phyloP scores from a whole-genome alignment of 2,797 vertebrate species.

The Chrosomus eos region DNA sequence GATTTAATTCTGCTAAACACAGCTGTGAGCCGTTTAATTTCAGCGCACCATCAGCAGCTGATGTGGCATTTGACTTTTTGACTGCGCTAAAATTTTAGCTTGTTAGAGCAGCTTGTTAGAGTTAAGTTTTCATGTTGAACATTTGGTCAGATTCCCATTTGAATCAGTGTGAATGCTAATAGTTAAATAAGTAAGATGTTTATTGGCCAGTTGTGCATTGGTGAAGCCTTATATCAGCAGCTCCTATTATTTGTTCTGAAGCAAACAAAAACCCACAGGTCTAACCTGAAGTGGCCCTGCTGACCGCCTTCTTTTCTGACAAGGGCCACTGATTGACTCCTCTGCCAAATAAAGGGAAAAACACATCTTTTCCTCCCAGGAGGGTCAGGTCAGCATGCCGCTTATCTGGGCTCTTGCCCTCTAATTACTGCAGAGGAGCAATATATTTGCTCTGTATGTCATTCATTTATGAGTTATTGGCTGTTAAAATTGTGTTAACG shows the following conservation, averaged over 20 bases:
- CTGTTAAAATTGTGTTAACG: conserved; percentile 33
- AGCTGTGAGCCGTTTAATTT: conserved; percentile 48
- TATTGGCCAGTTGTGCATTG: conserved; percentile 1
- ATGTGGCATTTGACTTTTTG: conserved; percentile 49
- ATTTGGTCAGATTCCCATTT: neutral
- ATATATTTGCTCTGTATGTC: conserved; percentile 31
- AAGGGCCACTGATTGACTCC: conserved; percentile 35
- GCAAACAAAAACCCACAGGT: conserved; percentile 32
- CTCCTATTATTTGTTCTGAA: conserved; percentile 15
- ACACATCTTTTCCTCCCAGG: conserved; percentile 30
- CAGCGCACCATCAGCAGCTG: neutral
- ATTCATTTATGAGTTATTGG: conserved; percentile 50
- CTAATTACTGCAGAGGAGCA: conserved; percentile 45
- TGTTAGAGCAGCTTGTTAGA: conserved; percentile 3
- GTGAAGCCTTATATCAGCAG: conserved; percentile 15
- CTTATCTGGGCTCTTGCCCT: conserved; percentile 41
- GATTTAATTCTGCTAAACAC: conserved; percentile 48
- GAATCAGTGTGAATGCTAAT: conserved; percentile 8
- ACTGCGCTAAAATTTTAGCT: conserved; percentile 35
- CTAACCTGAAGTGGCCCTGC: conserved; percentile 40
- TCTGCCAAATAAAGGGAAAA: conserved; percentile 46
- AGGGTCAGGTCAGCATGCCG: conserved; percentile 44
- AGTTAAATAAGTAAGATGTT: neutral
- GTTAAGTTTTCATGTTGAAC: conserved; percentile 10
- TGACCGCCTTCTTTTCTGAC: conserved; percentile 30